Evolutionary conservation across 2,797 vertebrate genomes (phyloP).

Genomic region (Gymnothorax javanicus): DNA sequence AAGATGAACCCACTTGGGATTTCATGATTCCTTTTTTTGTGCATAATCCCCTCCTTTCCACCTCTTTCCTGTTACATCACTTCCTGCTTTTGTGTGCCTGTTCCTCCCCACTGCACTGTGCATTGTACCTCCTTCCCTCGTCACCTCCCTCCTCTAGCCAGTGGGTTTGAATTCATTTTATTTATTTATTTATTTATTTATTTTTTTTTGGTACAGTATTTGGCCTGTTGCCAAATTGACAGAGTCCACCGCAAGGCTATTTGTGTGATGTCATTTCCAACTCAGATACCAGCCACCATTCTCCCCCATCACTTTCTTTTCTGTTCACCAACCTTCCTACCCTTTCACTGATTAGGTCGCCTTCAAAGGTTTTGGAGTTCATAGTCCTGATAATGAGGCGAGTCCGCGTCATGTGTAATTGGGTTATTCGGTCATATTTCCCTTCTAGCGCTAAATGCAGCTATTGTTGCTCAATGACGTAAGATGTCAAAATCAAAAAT

Average conservation of each 20-base stretch:
- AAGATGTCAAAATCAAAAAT: no score
- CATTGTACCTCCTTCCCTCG: constrained; percentile 30
- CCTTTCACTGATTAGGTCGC: not conserved
- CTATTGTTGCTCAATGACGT: no score
- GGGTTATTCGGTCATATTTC: no score
- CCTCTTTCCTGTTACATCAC: constrained; percentile 2
- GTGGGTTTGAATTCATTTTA: not conserved
- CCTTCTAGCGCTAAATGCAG: no score
- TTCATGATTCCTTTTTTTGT: not conserved
- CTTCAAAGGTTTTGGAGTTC: not conserved
- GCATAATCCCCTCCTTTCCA: not conserved
- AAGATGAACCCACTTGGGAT: not conserved
- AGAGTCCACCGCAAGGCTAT: not conserved
- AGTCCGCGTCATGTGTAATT: no score
- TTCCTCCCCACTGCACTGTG: not conserved
- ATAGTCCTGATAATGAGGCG: no score
- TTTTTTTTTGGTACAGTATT: not conserved
- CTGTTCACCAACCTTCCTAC: not conserved
- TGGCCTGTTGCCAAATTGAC: no score
- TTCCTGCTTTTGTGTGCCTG: not conserved
- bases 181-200: not conserved
- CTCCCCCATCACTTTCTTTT: not conserved
- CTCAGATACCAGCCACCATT: no score
- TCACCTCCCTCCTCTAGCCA: constrained; percentile 2
- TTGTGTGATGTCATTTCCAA: not conserved